Percentiles rank a stretch among this genome's conserved stretches.
Conservation (phyloP, 2,888 invertebrate species). For the Theretra japonica region DNA sequence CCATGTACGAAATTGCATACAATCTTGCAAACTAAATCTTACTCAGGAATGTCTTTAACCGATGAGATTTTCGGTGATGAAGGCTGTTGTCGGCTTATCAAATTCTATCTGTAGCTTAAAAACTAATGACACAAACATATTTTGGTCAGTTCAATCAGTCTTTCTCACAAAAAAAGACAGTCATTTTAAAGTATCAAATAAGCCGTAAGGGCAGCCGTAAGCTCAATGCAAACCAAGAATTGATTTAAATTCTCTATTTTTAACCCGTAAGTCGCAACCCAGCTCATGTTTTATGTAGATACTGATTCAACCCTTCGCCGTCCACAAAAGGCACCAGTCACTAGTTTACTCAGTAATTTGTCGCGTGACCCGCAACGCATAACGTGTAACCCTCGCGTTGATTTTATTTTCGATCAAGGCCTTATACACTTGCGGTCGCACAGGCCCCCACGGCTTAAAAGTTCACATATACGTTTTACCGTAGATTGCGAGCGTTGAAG, state of each 20-base stretch:
- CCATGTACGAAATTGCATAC: too few species aligned
- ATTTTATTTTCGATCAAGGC: conserved; percentile 21
- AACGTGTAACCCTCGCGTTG: neutral
- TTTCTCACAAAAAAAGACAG: too few species aligned
- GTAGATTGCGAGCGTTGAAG: neutral
- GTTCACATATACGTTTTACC: neutral
- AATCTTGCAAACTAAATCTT: too few species aligned
- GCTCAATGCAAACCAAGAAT: too few species aligned
- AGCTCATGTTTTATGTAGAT: neutral
- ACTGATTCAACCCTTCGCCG: neutral
- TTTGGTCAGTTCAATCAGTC: too few species aligned
- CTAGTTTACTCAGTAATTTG: conserved; percentile 4
- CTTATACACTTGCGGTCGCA: neutral
- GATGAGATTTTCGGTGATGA: too few species aligned
- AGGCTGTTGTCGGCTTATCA: too few species aligned
- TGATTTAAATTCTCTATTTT: neutral
- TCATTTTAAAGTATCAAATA: too few species aligned
- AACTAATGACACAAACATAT: too few species aligned
- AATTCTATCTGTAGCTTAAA: too few species aligned
- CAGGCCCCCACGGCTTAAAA: neutral
- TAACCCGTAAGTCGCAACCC: neutral
- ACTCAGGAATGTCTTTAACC: too few species aligned
- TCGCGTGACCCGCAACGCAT: conserved; percentile 5
- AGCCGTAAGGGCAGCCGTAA: too few species aligned
- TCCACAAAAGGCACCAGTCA: neutral